Conservation (phyloP, 2,113 vertebrate species). For the Cryptotis parvus region DNA sequence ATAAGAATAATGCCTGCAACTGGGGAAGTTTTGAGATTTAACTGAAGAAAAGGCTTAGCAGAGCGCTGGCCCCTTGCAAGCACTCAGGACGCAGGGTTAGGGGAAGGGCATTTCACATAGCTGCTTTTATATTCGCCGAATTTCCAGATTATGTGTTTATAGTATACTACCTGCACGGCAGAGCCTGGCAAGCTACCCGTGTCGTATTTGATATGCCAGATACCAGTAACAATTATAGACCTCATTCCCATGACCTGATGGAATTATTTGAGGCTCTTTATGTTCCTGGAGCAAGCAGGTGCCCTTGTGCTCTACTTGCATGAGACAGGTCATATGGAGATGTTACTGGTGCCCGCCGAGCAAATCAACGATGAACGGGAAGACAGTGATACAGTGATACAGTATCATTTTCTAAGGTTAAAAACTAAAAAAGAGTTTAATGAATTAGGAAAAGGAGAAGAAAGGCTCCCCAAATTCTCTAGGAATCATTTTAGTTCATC, state of each 20-base stretch:
- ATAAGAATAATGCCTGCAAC: neutral
- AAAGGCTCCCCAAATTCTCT: neutral
- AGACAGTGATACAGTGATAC: no score
- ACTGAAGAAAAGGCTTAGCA: conserved; percentile 13
- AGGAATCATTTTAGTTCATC: neutral
- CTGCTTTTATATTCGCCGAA: neutral
- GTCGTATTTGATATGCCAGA: no score
- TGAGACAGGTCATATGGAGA: no score
- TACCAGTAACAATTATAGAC: no score
- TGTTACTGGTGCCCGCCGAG: no score
- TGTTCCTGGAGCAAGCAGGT: no score
- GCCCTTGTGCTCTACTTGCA: no score
- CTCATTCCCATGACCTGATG: no score
- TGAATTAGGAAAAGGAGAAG: neutral
- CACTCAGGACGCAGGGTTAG: neutral
- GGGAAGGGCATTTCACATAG: neutral
- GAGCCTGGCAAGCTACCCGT: no score
- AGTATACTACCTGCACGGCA: no score
- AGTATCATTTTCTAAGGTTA: neutral
- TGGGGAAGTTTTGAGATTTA: neutral
- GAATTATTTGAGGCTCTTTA: no score
- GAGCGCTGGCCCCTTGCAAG: neutral
- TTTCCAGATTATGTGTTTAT: conserved; percentile 14
- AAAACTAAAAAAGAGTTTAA: conserved; percentile 39
- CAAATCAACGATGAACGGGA: no score